phyloP scores from a whole-genome alignment of 2,797 vertebrate genomes.

The Phrynocephalus guinanensis region DNA sequence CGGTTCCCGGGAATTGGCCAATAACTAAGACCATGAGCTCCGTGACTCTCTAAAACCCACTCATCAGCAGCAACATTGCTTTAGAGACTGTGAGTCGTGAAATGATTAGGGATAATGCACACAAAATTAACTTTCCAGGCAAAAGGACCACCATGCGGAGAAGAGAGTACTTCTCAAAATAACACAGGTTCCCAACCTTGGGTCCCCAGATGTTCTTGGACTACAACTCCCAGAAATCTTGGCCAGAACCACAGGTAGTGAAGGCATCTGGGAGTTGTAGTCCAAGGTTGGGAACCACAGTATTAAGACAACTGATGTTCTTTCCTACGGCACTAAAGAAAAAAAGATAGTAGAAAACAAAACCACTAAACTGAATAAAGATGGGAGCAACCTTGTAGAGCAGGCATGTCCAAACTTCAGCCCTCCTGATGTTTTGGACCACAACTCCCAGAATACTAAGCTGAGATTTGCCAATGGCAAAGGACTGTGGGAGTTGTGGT shows the following conservation, averaged over 20 bases:
- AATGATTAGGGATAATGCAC: background rate
- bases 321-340: background rate
- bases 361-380: background rate
- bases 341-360: background rate
- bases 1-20: background rate
- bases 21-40: background rate
- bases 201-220: background rate
- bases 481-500: too few relatives aligned
- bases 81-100: background rate
- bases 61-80: background rate
- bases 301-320: background rate
- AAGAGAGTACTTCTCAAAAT: background rate
- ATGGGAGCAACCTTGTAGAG: too few relatives aligned
- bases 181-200: too few relatives aligned
- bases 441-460: too few relatives aligned
- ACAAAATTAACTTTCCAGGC: background rate
- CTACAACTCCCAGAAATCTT: background rate
- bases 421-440: too few relatives aligned
- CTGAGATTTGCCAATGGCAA: too few relatives aligned
- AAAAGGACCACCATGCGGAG: background rate
- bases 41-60: background rate
- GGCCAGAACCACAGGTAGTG: background rate
- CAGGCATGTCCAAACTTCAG: too few relatives aligned
- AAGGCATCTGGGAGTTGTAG: too few relatives aligned
- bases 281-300: background rate